phyloP scores from a whole-genome alignment of 2,113 vertebrate genomes.

The Corythornis madagascariensis region DNA sequence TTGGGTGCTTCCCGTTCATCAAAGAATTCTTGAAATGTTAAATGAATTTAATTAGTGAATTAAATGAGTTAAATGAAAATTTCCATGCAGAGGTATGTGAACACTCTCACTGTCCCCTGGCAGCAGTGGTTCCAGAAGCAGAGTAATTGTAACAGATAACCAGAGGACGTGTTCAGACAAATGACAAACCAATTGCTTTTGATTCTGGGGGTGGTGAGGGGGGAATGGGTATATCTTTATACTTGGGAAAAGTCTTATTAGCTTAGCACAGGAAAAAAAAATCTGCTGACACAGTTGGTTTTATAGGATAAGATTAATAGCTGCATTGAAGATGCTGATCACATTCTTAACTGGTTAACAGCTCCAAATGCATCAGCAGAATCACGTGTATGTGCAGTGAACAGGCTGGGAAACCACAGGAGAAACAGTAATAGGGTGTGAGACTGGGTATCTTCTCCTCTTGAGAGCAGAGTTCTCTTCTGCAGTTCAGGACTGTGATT shows the following conservation, averaged over 20 bases:
- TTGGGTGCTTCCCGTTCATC: background rate
- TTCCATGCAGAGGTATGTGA: background rate
- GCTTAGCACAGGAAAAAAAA: background rate
- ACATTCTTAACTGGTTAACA: slow-evolving; percentile 41
- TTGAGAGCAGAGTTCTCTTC: background rate
- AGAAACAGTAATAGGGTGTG: background rate
- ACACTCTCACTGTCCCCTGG: background rate
- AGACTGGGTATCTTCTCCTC: background rate
- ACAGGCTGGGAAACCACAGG: background rate
- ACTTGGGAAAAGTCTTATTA: slow-evolving; percentile 30
- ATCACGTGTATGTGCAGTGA: background rate
- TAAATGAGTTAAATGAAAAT: background rate
- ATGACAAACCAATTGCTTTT: slow-evolving; percentile 45
- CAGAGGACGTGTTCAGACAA: slow-evolving; percentile 15
- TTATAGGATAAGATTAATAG: slow-evolving; percentile 55
- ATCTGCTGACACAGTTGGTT: slow-evolving; percentile 47
- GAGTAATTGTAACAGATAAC: background rate
- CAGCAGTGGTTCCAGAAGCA: background rate
- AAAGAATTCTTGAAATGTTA: background rate
- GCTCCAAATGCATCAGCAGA: slow-evolving; percentile 23
- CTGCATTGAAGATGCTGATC: slow-evolving; percentile 46
- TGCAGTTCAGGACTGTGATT: background rate
- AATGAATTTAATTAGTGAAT: background rate
- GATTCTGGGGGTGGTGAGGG: background rate
- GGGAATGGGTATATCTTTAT: background rate